A percentile compares a stretch with the other conserved stretches of the same genome.
phyloP scores from a whole-genome alignment of 2,888 invertebrate species.

The Brachyopa scutellaris region DNA sequence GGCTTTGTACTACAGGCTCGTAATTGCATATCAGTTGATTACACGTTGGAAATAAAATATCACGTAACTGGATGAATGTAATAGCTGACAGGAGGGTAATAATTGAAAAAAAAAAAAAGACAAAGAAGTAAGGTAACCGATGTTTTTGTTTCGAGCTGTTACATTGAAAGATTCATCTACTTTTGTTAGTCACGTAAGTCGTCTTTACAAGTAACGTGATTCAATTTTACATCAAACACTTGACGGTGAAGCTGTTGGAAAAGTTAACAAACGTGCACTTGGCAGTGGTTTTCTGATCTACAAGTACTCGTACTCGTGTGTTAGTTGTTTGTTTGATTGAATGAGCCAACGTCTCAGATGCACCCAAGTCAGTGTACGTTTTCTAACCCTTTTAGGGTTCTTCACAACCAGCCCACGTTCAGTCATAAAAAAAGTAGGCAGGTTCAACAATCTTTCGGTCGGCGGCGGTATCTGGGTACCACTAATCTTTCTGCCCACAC shows the following conservation, averaged over 20 bases:
- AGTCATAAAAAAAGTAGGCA: background rate
- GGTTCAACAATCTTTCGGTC: background rate
- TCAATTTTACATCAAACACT: constrained; percentile 7
- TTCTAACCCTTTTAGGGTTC: background rate
- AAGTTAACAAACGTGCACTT: background rate
- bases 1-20: too few species aligned
- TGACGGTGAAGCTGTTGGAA: background rate
- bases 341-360: background rate
- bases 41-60: constrained; percentile 6
- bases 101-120: background rate
- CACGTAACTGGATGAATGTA: constrained; percentile 17
- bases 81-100: constrained; percentile 22
- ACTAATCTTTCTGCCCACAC: constrained; percentile 13
- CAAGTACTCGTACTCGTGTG: background rate
- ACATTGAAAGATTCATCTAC: background rate
- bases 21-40: too few species aligned
- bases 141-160: background rate
- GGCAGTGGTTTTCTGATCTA: constrained; percentile 5
- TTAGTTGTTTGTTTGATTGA: too few species aligned
- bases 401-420: background rate
- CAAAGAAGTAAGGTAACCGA: too few species aligned
- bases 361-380: background rate
- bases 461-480: background rate
- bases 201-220: constrained; percentile 18
- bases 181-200: constrained; percentile 2